These are phyloP conservation scores for Camponotus floridanus DNA, from an alignment of 1,140 invertebrate genomes.

Conservation along the genomic window DNA sequence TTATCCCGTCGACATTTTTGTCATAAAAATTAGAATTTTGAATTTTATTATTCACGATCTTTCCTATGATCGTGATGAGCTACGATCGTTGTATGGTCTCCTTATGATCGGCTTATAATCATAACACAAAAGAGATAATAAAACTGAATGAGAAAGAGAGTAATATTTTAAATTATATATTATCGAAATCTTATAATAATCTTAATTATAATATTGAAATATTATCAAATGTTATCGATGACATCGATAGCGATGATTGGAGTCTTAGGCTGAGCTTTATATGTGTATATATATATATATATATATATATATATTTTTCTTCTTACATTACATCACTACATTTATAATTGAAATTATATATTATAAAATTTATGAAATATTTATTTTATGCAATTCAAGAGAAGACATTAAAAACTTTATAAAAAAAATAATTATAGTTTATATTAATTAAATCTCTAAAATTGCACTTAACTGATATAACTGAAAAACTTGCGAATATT, in stretches of 20 bases:
- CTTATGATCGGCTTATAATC: slow-evolving; percentile 1
- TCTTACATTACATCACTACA: background rate
- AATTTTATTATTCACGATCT: slow-evolving; percentile 43
- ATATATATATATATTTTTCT: background rate
- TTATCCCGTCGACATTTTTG: slow-evolving; percentile 27
- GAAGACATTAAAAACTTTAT: background rate
- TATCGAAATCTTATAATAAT: too few species aligned
- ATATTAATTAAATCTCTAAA: background rate
- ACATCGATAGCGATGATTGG: background rate
- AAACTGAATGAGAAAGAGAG: background rate
- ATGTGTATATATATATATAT: too few species aligned
- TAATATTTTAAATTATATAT: slow-evolving; percentile 8
- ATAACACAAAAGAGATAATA: background rate
- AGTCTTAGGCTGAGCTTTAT: background rate
- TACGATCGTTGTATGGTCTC: background rate
- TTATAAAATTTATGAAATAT: background rate
- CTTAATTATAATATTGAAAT: too few species aligned
- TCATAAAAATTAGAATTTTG: slow-evolving; percentile 46
- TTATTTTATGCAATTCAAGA: background rate
- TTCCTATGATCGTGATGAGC: too few species aligned
- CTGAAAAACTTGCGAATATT: too few species aligned
- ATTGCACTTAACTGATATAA: background rate
- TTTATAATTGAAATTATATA: slow-evolving; percentile 1
- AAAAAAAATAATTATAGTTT: background rate
- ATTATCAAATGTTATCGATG: background rate